These are phyloP conservation scores for Glaucopsyche alexis DNA, from an alignment of 2,888 invertebrate species.

Conservation along the genomic window DNA sequence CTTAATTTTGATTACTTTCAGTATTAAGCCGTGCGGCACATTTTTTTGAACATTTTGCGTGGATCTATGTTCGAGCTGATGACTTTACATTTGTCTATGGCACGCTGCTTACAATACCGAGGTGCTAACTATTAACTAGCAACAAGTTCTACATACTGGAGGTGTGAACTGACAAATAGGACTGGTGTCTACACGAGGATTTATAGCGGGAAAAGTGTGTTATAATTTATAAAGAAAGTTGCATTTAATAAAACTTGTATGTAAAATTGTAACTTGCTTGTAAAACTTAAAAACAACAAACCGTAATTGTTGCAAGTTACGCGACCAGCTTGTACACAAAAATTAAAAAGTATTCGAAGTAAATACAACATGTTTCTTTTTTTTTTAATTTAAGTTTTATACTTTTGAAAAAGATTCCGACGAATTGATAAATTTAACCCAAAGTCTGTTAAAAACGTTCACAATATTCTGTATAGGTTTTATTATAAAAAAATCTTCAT, in stretches of 20 bases:
- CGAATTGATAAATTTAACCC: no score
- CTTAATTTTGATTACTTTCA: no score
- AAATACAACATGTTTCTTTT: background rate
- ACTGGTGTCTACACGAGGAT: conserved; percentile 2
- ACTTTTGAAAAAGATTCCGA: no score
- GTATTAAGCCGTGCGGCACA: no score
- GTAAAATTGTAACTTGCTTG: background rate
- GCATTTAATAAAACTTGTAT: conserved; percentile 14
- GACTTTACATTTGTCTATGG: no score
- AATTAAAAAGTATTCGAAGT: no score
- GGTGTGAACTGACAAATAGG: background rate
- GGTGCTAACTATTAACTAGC: background rate
- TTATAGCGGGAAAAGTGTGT: conserved; percentile 27
- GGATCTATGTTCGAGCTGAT: no score
- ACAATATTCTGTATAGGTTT: no score
- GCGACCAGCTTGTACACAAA: background rate
- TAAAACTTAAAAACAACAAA: background rate
- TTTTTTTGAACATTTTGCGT: no score
- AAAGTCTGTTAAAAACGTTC: no score
- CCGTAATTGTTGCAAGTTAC: background rate
- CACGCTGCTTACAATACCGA: no score
- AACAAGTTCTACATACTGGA: background rate
- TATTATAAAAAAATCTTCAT: no score
- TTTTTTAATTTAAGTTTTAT: background rate
- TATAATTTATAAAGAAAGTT: conserved; percentile 27